Conservation (phyloP, 2,797 vertebrate species). For the Hippocampus kuda region DNA sequence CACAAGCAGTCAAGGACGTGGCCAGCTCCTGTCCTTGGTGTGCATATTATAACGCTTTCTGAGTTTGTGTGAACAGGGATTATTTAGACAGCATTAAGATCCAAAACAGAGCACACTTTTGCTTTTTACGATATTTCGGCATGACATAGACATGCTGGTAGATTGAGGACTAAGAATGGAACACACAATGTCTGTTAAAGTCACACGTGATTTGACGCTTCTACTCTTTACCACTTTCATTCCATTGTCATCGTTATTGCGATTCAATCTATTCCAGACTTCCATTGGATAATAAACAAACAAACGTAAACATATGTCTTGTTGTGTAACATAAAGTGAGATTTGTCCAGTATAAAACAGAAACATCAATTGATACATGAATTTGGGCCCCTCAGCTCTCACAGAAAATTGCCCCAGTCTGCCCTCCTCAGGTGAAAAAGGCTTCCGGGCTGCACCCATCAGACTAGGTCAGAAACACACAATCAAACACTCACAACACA, state of each 20-base stretch:
- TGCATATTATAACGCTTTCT: not conserved
- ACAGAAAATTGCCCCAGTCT: constrained; percentile 66
- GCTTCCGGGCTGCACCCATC: constrained; percentile 37
- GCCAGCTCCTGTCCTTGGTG: not conserved
- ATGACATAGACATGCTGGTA: not conserved
- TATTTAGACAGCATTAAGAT: not conserved
- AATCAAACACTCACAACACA: constrained; percentile 15
- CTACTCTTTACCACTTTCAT: no score
- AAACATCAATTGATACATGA: not conserved
- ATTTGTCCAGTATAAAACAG: not conserved
- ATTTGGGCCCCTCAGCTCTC: not conserved
- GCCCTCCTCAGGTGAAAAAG: constrained; percentile 70
- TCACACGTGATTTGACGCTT: no score
- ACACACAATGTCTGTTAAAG: no score
- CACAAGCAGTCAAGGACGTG: not conserved
- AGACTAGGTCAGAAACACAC: constrained; percentile 44
- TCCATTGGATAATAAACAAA: no score
- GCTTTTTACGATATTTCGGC: not conserved
- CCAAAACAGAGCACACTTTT: not conserved
- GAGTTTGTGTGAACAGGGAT: not conserved
- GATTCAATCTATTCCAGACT: no score
- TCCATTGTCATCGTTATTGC: no score
- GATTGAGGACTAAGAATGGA: not conserved
- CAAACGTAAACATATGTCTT: not conserved
- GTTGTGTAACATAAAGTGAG: not conserved